phyloP scores from a whole-genome alignment of 2,113 vertebrate species.

The Hydropotes inermis region DNA sequence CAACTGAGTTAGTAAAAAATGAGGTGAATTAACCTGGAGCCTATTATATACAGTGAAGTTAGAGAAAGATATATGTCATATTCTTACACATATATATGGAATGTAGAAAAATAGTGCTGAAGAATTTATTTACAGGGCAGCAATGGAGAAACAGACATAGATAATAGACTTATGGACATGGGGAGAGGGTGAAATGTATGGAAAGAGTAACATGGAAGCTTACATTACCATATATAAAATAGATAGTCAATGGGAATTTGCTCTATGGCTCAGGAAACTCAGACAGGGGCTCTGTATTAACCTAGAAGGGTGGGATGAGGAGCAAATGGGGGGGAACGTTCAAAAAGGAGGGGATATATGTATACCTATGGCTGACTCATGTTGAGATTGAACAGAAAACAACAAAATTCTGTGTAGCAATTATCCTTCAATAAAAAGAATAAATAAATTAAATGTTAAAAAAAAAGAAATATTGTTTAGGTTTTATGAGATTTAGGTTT shows the following conservation, averaged over 20 bases:
- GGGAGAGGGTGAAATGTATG: neutral
- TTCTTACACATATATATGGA: neutral
- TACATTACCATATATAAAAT: neutral
- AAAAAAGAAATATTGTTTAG: neutral
- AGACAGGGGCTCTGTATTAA: neutral
- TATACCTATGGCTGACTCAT: neutral
- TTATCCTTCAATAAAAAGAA: neutral
- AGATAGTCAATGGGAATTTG: neutral
- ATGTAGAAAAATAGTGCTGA: neutral
- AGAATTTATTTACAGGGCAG: neutral
- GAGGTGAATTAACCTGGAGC: neutral
- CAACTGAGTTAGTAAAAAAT: neutral
- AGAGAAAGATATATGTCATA: neutral
- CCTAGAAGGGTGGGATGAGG: neutral
- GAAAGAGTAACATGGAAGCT: neutral
- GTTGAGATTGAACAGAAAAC: neutral
- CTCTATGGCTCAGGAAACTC: neutral
- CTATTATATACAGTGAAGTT: neutral
- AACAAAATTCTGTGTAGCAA: neutral
- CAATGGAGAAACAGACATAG: neutral
- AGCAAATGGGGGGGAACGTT: fast-evolving
- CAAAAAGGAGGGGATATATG: neutral
- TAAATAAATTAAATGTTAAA: neutral
- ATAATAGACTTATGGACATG: neutral
- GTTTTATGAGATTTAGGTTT: neutral